Evolutionary conservation across 2,113 vertebrate species (phyloP), one percentile per base, ranked within the genome.

Genomic region (human): DNA sequence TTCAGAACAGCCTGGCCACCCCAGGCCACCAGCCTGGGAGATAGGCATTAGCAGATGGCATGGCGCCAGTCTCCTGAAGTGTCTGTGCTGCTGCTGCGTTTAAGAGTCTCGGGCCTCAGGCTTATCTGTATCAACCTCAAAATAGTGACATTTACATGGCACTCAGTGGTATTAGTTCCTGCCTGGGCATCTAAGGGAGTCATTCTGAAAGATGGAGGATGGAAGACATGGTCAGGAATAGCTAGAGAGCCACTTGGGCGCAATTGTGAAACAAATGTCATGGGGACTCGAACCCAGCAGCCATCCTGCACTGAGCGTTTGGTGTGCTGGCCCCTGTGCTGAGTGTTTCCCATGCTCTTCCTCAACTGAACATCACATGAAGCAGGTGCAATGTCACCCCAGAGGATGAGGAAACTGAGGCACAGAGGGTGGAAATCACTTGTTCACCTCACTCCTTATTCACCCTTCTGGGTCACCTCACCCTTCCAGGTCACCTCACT

Each of bases 201-300:
- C 38, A 12, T 30, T n/a, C 18, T 91, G n/a, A 4, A 90, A 7
- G 25, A 0, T 48, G 23, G 75, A 59, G 55, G 40, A 0, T 0
- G 66, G 57, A 27, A 89, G 48, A 61, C 11, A 11, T 4, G 20
- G n/a, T 12, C 14, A 1, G 82, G 66, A 76, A 38, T 8, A 23
- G 55, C 20, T 16, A 22, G 35, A 16, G 14, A 76, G 43, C n/a
- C 20, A 13, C 64, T 23, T 38, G 18, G 18, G 73, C 61, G 52
- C 3, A 0, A 57, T 30, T 7, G 3, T 25, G 68, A 78, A 81
- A n/a, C 23, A 12, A 0, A 2, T 3, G 35, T 35, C 12, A 1
- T 38, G 70, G 27, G 11, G 1, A 23, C 83, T 32, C 27, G 57
- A n/a, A 45, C 9, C 8, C 66, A 27, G 22, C 4, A 59, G 27